Conservation (phyloP, 2,888 invertebrate genomes). For the Allophyes oxyacanthae region DNA sequence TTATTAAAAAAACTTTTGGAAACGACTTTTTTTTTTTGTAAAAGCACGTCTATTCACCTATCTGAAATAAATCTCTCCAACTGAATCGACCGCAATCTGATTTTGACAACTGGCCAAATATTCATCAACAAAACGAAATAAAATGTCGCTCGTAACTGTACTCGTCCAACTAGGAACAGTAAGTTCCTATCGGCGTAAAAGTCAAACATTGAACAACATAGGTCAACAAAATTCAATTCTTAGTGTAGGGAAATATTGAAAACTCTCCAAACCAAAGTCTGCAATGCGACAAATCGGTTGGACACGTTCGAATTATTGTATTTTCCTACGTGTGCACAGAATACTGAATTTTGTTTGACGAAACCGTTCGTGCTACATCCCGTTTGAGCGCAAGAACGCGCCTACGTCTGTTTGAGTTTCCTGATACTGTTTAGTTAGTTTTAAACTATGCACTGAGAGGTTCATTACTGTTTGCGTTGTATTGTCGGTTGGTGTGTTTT, state of each 20-base stretch:
- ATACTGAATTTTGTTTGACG: constrained; percentile 75
- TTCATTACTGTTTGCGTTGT: constrained; percentile 52
- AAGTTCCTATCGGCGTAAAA: constrained; percentile 46
- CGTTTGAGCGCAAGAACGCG: constrained; percentile 63
- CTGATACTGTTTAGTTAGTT: constrained; percentile 64
- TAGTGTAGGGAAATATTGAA: constrained; percentile 71
- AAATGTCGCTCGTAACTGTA: constrained; percentile 29
- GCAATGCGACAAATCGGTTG: constrained; percentile 85
- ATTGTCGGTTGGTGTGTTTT: constrained; percentile 16
- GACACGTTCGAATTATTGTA: constrained; percentile 83
- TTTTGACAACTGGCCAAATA: constrained; percentile 52
- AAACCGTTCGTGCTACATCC: constrained; percentile 64
- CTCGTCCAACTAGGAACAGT: constrained; percentile 33
- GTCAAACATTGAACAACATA: constrained; percentile 55
- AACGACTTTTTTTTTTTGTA: too few relatives aligned
- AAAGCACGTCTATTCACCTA: constrained; percentile 6
- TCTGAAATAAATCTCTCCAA: constrained; percentile 38
- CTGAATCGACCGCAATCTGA: constrained; percentile 36
- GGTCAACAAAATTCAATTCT: constrained; percentile 60
- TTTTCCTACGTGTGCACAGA: constrained; percentile 70
- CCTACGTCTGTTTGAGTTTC: constrained; percentile 55
- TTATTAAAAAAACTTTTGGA: too few relatives aligned
- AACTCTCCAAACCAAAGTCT: constrained; percentile 70
- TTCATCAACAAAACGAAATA: constrained; percentile 48
- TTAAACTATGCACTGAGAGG: constrained; percentile 57